phyloP scores from a whole-genome alignment of 2,113 vertebrate species.

The Excalfactoria chinensis region DNA sequence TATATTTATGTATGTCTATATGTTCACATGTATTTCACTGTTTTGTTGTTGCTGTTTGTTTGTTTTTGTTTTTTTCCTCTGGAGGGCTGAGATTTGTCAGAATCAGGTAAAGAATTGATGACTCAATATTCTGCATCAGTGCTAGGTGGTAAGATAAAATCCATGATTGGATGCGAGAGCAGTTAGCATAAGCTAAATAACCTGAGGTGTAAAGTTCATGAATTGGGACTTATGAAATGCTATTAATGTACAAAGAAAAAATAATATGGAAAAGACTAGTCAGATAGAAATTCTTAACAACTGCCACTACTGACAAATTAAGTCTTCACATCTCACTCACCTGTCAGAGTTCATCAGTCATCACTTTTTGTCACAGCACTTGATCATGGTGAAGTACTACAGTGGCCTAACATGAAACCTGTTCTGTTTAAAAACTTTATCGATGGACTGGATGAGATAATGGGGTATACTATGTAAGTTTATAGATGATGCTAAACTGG shows the following conservation, averaged over 20 bases:
- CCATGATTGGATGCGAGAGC: background rate
- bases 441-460: background rate
- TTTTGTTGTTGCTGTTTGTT: background rate
- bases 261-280: background rate
- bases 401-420: background rate
- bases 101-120: background rate
- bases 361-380: background rate
- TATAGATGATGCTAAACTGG: background rate
- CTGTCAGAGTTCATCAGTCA: background rate
- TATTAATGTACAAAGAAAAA: background rate
- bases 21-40: background rate
- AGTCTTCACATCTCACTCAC: background rate
- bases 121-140: background rate
- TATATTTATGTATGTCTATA: no score
- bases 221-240: background rate
- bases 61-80: background rate
- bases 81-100: background rate
- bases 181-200: background rate
- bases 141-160: background rate
- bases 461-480: background rate
- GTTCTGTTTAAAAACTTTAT: background rate
- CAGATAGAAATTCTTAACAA: background rate
- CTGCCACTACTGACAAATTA: background rate
- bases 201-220: background rate
- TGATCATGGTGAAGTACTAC: background rate